Percentiles rank a stretch among this genome's conserved stretches.
Evolutionary conservation across 1,140 invertebrate species (phyloP).

Genomic region (Sitodiplosis mosellana): DNA sequence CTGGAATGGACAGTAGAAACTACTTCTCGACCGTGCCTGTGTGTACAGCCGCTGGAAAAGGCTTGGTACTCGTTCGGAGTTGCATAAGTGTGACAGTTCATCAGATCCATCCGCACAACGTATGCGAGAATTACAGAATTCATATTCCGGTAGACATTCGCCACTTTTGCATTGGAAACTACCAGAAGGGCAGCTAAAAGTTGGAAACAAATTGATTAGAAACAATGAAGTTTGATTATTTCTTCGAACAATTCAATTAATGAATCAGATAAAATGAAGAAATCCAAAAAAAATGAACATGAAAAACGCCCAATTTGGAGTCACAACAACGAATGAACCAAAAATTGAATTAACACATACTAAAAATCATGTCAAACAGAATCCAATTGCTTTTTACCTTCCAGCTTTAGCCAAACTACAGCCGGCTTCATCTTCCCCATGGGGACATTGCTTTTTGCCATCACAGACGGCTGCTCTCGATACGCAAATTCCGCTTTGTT

Average conservation of each 20-base stretch:
- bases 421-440: constrained; percentile 60
- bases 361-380: too few species aligned
- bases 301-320: neutral
- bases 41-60: constrained; percentile 19
- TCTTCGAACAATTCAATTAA: too few species aligned
- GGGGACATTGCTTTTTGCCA: constrained; percentile 53
- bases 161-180: constrained; percentile 68
- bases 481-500: constrained; percentile 46
- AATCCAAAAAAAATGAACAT: neutral
- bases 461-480: constrained; percentile 58
- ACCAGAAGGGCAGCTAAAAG: constrained; percentile 46
- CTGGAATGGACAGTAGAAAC: constrained; percentile 46
- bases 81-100: constrained; percentile 56
- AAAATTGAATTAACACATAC: too few species aligned
- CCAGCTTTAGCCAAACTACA: constrained; percentile 38
- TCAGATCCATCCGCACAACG: constrained; percentile 71
- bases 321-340: constrained; percentile 1
- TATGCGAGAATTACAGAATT: constrained; percentile 77
- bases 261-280: too few species aligned
- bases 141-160: constrained; percentile 69
- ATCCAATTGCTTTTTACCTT: constrained; percentile 27
- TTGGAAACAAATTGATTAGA: neutral
- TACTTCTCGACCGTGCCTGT: constrained; percentile 2
- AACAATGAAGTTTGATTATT: too few species aligned
- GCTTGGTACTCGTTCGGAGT: constrained; percentile 24